A percentile compares a stretch with the other conserved stretches of the same genome.
These are phyloP conservation scores for Stylophora pistillata DNA, from an alignment of 64 coral and sea anemone genomes.

Conservation along the genomic window DNA sequence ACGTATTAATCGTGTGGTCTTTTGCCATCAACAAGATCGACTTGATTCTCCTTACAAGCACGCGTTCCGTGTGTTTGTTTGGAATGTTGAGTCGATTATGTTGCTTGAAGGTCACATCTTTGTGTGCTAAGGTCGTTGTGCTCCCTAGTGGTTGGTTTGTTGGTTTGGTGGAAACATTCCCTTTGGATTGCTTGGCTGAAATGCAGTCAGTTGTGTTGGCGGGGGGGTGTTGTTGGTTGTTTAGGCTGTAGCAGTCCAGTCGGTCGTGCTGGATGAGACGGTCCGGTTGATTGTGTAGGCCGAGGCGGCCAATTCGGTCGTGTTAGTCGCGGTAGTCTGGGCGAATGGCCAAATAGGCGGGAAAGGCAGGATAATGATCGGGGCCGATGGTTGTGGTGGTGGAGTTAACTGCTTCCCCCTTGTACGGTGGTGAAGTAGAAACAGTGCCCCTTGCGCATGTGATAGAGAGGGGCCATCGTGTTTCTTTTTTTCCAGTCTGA, in stretches of 20 bases:
- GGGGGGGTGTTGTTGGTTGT: not conserved
- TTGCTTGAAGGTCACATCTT: too few relatives aligned
- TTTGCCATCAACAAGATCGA: too few relatives aligned
- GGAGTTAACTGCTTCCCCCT: not conserved
- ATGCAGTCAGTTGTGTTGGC: not conserved
- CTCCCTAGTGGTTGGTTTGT: too few relatives aligned
- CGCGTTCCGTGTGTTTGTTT: too few relatives aligned
- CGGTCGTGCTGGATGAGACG: not conserved
- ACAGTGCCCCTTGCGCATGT: not conserved
- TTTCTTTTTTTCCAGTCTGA: too few relatives aligned
- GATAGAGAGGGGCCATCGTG: not conserved
- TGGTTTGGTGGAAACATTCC: too few relatives aligned
- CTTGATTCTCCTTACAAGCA: too few relatives aligned
- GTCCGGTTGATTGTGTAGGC: not conserved
- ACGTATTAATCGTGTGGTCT: too few relatives aligned
- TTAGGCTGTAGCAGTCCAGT: not conserved
- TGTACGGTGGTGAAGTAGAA: not conserved
- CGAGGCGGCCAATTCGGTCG: not conserved
- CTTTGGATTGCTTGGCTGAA: not conserved
- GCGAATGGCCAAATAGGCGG: not conserved
- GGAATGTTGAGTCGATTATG: too few relatives aligned
- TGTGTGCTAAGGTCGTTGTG: too few relatives aligned
- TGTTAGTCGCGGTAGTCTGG: conserved; percentile 5
- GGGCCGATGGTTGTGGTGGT: not conserved
- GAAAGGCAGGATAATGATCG: not conserved